These are phyloP conservation scores for Thymelicus sylvestris DNA, from an alignment of 2,888 invertebrate species.

Conservation along the genomic window DNA sequence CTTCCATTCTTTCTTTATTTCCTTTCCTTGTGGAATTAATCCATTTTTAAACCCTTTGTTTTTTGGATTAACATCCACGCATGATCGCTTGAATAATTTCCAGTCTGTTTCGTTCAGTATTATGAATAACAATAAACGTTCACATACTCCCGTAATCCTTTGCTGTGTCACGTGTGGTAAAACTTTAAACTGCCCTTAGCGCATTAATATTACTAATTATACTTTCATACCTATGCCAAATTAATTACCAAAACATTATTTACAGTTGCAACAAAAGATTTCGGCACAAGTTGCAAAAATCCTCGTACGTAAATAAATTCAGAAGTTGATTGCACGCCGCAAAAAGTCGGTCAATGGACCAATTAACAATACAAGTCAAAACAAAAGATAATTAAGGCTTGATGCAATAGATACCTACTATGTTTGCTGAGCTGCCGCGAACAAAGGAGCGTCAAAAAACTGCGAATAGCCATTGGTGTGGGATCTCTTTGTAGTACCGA, in stretches of 20 bases:
- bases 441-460: constrained; percentile 47
- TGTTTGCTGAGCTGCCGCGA: constrained; percentile 44
- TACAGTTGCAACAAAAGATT: constrained; percentile 6
- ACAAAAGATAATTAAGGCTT: constrained; percentile 67
- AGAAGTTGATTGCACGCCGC: constrained; percentile 47
- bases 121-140: too few species aligned
- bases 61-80: too few species aligned
- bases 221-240: too few species aligned
- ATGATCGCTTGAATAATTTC: too few species aligned
- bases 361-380: constrained; percentile 65
- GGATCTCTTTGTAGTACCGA: constrained; percentile 34
- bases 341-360: constrained; percentile 69
- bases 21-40: too few species aligned
- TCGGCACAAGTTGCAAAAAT: constrained; percentile 24
- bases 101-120: too few species aligned
- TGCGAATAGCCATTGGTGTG: constrained; percentile 13
- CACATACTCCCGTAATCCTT: too few species aligned
- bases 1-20: too few species aligned
- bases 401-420: constrained; percentile 49
- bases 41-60: too few species aligned
- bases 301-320: constrained; percentile 40
- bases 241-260: not conserved
- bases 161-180: too few species aligned
- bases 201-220: too few species aligned
- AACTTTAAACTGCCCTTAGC: too few species aligned